Evolutionary conservation across 2,888 invertebrate genomes (phyloP).

Genomic region (Hartigia nigra): DNA sequence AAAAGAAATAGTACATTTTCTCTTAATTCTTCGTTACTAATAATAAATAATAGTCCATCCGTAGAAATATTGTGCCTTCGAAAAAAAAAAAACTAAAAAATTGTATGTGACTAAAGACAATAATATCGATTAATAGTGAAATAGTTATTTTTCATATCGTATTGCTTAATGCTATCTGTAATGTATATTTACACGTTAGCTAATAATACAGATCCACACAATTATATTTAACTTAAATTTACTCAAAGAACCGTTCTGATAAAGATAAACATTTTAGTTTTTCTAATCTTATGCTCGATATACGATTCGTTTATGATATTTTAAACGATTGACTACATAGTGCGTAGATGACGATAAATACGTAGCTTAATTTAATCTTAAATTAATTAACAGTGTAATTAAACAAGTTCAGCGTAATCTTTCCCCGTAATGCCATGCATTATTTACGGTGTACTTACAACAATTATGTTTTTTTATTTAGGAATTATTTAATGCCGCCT

Average conservation of each 20-base stretch:
- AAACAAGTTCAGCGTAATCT: conserved; percentile 21
- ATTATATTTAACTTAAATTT: neutral
- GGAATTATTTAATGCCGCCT: neutral
- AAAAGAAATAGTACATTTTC: neutral
- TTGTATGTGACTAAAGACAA: neutral
- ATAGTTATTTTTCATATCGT: neutral
- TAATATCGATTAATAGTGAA: neutral
- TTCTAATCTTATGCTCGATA: neutral
- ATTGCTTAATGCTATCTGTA: neutral
- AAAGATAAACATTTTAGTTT: no score
- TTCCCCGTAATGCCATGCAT: conserved; percentile 11
- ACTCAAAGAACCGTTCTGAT: neutral
- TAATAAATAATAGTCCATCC: neutral
- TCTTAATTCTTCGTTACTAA: neutral
- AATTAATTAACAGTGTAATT: neutral
- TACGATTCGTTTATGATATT: neutral
- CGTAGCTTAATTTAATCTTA: neutral
- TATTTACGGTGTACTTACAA: neutral
- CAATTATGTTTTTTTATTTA: neutral
- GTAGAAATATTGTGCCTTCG: neutral
- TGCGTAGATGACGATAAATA: neutral
- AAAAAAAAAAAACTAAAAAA: neutral
- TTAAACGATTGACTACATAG: neutral
- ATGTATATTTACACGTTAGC: neutral
- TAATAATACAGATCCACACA: neutral